A percentile compares a stretch with the other conserved stretches of the same genome.
Conservation (phyloP, 2,888 invertebrate species). For the Trissoscelio sp. region DNA sequence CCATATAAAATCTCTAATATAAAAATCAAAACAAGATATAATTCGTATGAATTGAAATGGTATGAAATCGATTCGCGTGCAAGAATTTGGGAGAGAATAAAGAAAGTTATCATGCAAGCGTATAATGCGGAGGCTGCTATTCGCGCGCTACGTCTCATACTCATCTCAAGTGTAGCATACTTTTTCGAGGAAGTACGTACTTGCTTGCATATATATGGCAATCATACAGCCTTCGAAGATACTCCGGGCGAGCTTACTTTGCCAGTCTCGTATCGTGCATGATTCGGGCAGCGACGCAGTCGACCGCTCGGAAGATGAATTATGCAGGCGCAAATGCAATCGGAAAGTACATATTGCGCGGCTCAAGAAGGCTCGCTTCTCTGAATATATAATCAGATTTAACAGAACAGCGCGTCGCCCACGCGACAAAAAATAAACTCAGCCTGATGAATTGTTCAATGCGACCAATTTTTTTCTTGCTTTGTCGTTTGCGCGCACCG, state of each 20-base stretch:
- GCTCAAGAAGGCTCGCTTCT: conserved; percentile 54
- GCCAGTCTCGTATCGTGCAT: conserved; percentile 47
- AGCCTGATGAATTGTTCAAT: conserved; percentile 40
- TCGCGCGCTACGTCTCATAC: conserved; percentile 32
- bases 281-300: conserved; percentile 60
- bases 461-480: conserved; percentile 12
- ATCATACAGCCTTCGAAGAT: conserved; percentile 62
- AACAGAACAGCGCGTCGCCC: conserved; percentile 44
- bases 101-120: conserved; percentile 39
- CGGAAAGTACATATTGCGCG: conserved; percentile 68
- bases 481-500: background rate
- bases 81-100: conserved; percentile 32
- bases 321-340: conserved; percentile 68
- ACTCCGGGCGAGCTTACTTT: conserved; percentile 49
- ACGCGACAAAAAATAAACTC: conserved; percentile 42
- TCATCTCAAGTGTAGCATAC: conserved; percentile 46
- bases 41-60: conserved; percentile 9
- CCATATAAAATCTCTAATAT: no score
- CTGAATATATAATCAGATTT: conserved; percentile 63
- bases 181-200: conserved; percentile 49
- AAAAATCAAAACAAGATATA: conserved; percentile 9
- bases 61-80: conserved; percentile 23
- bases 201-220: conserved; percentile 50
- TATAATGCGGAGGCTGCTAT: conserved; percentile 37
- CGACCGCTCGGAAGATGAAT: conserved; percentile 64